Evolutionary conservation across 2,888 invertebrate genomes (phyloP).

Genomic region (Mythimna lalbum): DNA sequence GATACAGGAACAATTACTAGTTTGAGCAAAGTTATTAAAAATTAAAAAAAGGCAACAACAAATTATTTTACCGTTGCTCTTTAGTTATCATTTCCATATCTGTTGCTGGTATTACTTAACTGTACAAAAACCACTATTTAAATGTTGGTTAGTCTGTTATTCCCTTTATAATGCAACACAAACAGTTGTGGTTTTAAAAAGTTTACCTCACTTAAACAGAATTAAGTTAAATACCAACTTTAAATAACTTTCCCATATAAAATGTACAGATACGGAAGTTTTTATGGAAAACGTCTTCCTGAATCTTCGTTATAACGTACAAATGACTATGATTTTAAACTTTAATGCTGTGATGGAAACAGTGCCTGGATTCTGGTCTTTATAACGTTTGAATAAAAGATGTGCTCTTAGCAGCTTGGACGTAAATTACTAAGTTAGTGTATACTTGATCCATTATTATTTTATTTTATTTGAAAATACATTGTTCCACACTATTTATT

Average conservation of each 20-base stretch:
- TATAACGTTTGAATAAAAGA: constrained; percentile 43
- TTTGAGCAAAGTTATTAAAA: too few species aligned
- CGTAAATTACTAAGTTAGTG: neutral
- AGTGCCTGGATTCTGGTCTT: constrained; percentile 20
- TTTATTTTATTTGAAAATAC: too few species aligned
- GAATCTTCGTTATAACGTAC: constrained; percentile 45
- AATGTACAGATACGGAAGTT: constrained; percentile 46
- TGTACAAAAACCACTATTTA: neutral
- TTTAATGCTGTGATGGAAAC: constrained; percentile 26
- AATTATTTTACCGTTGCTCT: too few species aligned
- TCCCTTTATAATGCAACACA: constrained; percentile 13
- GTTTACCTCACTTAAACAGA: constrained; percentile 28
- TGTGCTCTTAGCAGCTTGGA: neutral
- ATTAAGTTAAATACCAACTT: constrained; percentile 49
- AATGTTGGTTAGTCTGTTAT: neutral
- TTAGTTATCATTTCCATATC: neutral
- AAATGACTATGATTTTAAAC: constrained; percentile 43
- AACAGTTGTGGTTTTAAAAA: constrained; percentile 30
- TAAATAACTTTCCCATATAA: constrained; percentile 42
- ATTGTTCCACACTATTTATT: too few species aligned
- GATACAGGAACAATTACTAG: too few species aligned
- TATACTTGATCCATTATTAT: neutral
- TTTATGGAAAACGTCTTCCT: constrained; percentile 44
- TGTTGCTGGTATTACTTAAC: neutral
- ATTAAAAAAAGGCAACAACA: too few species aligned